Conservation (phyloP, 2,888 invertebrate genomes). For the Fragum whitleyi region DNA sequence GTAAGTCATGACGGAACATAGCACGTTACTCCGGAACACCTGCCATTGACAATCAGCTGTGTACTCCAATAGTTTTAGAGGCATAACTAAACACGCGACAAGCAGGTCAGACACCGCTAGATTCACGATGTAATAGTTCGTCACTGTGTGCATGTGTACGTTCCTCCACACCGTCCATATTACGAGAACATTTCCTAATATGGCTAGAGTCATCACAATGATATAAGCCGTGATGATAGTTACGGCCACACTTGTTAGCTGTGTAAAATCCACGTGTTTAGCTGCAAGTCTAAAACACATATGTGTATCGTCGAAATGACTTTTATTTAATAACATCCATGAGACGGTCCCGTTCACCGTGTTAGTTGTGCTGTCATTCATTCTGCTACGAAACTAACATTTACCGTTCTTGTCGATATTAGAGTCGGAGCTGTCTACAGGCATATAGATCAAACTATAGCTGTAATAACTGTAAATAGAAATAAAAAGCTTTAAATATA, state of each 20-base stretch:
- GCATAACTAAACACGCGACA: constrained; percentile 85
- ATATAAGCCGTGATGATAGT: constrained; percentile 82
- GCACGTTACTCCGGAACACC: constrained; percentile 82
- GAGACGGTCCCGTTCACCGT: neutral
- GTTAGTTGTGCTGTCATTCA: neutral
- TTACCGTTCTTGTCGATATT: neutral
- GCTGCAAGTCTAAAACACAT: neutral
- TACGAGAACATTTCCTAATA: constrained; percentile 85
- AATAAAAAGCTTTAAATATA: too few relatives aligned
- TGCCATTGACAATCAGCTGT: constrained; percentile 84
- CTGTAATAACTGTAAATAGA: too few relatives aligned
- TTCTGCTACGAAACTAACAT: neutral
- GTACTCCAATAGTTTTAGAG: constrained; percentile 85
- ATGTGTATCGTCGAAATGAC: neutral
- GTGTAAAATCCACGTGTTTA: constrained; percentile 81
- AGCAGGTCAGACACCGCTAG: constrained; percentile 85
- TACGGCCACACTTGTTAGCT: constrained; percentile 79
- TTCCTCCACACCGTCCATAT: constrained; percentile 85
- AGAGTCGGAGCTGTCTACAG: neutral
- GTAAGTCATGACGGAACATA: constrained; percentile 84
- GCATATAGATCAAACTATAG: too few relatives aligned
- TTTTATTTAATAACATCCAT: neutral
- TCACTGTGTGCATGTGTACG: constrained; percentile 85
- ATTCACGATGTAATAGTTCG: constrained; percentile 86
- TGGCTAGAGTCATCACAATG: constrained; percentile 82